Conservation (phyloP, 2,888 invertebrate species). For the Catocala fraxini region DNA sequence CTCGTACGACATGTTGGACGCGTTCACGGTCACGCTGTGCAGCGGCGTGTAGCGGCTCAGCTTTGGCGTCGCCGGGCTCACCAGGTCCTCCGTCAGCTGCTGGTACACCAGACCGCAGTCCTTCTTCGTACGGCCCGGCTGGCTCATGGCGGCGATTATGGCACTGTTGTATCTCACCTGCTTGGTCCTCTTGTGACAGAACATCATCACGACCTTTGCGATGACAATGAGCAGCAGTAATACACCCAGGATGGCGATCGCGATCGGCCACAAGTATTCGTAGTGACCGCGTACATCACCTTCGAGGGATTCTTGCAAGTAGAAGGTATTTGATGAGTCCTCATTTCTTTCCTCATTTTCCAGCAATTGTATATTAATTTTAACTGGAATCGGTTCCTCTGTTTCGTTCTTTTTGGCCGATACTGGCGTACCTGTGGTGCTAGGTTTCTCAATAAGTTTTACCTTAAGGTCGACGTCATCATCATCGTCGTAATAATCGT, state of each 20-base stretch:
- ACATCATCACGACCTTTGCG: constrained; percentile 82
- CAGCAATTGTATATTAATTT: constrained; percentile 72
- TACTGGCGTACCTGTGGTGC: constrained; percentile 27
- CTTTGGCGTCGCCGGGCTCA: constrained; percentile 90
- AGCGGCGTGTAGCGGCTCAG: constrained; percentile 89
- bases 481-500: constrained; percentile 71
- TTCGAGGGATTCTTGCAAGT: constrained; percentile 67
- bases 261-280: constrained; percentile 87
- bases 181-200: constrained; percentile 71
- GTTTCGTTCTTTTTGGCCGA: constrained; percentile 32
- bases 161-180: constrained; percentile 84
- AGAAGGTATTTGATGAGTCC: constrained; percentile 55
- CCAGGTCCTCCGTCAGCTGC: constrained; percentile 92
- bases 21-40: constrained; percentile 80
- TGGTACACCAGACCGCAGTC: constrained; percentile 93
- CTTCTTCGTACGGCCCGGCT: constrained; percentile 88
- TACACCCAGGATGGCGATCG: constrained; percentile 88
- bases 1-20: constrained; percentile 86
- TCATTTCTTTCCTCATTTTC: constrained; percentile 69
- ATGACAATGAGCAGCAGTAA: constrained; percentile 85
- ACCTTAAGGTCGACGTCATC: constrained; percentile 78
- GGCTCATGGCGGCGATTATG: constrained; percentile 86
- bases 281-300: constrained; percentile 79
- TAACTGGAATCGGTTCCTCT: constrained; percentile 47
- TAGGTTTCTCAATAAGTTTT: constrained; percentile 70